Percentiles rank a stretch among this genome's conserved stretches.
Evolutionary conservation across 2,797 vertebrate species (phyloP).

Genomic region (Odontamblyopus rebecca): DNA sequence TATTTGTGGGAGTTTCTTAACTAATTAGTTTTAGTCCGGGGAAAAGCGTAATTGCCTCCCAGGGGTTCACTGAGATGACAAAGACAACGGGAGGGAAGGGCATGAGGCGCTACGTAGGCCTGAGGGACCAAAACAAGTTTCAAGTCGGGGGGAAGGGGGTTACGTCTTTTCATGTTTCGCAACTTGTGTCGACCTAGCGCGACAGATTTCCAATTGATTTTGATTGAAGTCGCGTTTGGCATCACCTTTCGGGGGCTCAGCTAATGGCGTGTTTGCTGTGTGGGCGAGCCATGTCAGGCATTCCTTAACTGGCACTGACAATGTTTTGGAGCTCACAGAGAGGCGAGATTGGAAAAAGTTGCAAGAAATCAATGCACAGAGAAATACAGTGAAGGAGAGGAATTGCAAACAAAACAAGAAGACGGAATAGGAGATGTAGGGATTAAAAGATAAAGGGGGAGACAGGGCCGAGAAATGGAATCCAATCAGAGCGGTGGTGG

Average conservation of each 20-base stretch:
- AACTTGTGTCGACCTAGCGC: constrained; percentile 13
- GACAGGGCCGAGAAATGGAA: constrained; percentile 38
- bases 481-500: constrained; percentile 46
- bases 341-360: constrained; percentile 21
- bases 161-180: constrained; percentile 13
- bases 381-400: constrained; percentile 23
- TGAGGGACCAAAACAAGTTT: constrained; percentile 44
- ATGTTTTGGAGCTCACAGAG: constrained; percentile 40
- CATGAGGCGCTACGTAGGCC: constrained; percentile 10
- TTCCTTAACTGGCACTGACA: constrained; percentile 39
- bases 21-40: constrained; percentile 80
- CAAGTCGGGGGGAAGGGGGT: constrained; percentile 23
- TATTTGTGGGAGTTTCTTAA: constrained; percentile 78
- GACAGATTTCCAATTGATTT: constrained; percentile 32
- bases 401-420: constrained; percentile 12
- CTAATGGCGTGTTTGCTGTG: constrained; percentile 39
- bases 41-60: constrained; percentile 82
- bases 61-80: constrained; percentile 68
- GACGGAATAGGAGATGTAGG: constrained; percentile 21
- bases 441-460: constrained; percentile 39
- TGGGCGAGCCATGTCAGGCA: constrained; percentile 28
- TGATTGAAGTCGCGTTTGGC: constrained; percentile 31
- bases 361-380: constrained; percentile 22
- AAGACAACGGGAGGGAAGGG: constrained; percentile 44
- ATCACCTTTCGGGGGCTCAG: constrained; percentile 31